Evolutionary conservation across 2,113 vertebrate species (phyloP), one percentile per base, ranked within the genome.

Genomic region (Microtus richardsoni): DNA sequence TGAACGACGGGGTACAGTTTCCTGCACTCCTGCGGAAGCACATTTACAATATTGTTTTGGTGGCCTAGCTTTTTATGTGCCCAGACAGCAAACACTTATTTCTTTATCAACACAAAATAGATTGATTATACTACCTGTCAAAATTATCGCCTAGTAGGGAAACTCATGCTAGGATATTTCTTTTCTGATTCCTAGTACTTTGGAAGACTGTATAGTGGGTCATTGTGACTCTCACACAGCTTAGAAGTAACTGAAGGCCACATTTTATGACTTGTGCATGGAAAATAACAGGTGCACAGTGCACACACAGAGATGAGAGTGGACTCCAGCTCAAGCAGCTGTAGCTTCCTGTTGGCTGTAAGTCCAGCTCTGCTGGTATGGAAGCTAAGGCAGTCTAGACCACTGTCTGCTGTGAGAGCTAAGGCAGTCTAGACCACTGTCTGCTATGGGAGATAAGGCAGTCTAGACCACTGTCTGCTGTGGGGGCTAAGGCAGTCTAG

Each of bases 121-220:
- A 58, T 71, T 54, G 47, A 58, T 75, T 62, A 17, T 58, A 70
- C 7, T 64, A 66, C 60, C 54, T 28, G 80, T 88, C 74, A 44
- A 66, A 62, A 89, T 54, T 75, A 39, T 96, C 88, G 96, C 60
- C 78, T 90, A 64, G 11, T 74, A 24, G 74, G 84, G 79, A 93
- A 82, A 77, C 10, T 19, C 79, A 36, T n/a, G 16, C 68, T 71
- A 89, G 64, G 52, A 83, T 86, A 28, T 88, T 89, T 89, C 26
- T 49, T 93, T 94, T 90, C 30, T 71, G 44, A 83, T 90, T 92
- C 84, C 91, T 79, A 91, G 60, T 41, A 74, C 86, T 94, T 93
- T 89, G 33, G 24, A 60, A 89, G 75, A 85, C 62, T 3, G 33
- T 94, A 16, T 14, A 47, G 47, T 73, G 52, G 49, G 33, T 41